Percentiles rank a stretch among this genome's conserved stretches.
phyloP scores from a whole-genome alignment of 2,113 vertebrate species.

The Antechinus flavipes region DNA sequence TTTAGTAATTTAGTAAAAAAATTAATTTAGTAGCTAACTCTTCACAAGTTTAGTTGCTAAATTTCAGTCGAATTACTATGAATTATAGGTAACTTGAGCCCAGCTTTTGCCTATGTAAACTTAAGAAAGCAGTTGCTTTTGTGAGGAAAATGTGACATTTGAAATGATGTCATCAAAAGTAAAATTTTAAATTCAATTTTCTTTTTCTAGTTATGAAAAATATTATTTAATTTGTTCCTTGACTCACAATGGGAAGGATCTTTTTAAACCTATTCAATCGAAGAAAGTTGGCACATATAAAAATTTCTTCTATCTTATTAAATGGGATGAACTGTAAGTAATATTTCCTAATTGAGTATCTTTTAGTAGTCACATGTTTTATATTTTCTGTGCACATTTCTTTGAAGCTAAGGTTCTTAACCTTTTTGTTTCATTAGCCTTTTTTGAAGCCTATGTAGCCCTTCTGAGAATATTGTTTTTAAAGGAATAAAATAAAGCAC shows the following conservation, averaged over 20 bases:
- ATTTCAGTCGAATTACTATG: constrained; percentile 36
- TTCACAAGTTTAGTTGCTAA: not conserved
- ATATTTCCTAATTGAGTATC: constrained; percentile 57
- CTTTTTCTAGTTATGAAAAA: constrained; percentile 93
- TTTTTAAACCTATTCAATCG: constrained; percentile 98
- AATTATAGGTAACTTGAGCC: constrained; percentile 43
- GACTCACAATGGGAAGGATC: constrained; percentile 95
- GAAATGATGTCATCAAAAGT: constrained; percentile 35
- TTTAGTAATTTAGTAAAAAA: not conserved
- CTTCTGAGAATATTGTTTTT: not conserved
- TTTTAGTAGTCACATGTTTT: constrained; percentile 18
- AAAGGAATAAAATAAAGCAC: not conserved
- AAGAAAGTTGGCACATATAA: constrained; percentile 97
- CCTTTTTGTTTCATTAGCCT: not conserved
- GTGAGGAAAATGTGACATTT: constrained; percentile 34
- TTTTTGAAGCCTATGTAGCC: not conserved
- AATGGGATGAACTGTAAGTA: constrained; percentile 99
- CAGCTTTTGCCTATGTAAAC: constrained; percentile 8
- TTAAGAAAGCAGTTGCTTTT: constrained; percentile 35
- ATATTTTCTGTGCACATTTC: not conserved
- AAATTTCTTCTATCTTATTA: constrained; percentile 98
- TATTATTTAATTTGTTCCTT: constrained; percentile 96
- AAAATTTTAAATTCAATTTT: constrained; percentile 58
- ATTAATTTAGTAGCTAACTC: not conserved
- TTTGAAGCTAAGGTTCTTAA: not conserved